phyloP scores from a whole-genome alignment of 2,888 invertebrate species.

The Lasioglossum leucozonium region DNA sequence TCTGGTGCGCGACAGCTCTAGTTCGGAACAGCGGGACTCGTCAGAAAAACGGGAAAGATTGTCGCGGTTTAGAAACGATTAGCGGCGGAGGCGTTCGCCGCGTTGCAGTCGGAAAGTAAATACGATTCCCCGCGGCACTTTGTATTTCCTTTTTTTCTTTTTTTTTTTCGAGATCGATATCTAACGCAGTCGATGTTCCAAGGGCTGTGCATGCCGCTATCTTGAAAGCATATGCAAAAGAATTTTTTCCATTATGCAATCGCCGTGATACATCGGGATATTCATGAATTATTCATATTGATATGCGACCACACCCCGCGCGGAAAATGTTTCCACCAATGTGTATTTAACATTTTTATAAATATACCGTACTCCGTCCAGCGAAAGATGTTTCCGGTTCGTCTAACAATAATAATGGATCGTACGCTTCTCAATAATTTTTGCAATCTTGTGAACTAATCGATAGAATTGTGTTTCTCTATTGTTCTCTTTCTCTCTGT shows the following conservation, averaged over 20 bases:
- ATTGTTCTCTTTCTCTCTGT: no score
- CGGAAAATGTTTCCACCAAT: neutral
- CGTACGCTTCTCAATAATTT: no score
- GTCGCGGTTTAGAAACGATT: neutral
- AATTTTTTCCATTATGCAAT: conserved; percentile 12
- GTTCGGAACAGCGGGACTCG: neutral
- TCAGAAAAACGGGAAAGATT: neutral
- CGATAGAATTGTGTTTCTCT: no score
- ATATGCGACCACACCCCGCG: neutral
- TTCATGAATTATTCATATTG: conserved; percentile 4
- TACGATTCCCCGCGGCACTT: no score
- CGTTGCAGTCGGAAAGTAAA: neutral
- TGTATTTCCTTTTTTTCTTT: neutral
- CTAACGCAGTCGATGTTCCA: neutral
- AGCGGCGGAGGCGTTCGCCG: neutral
- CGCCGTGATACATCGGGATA: neutral
- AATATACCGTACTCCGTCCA: neutral
- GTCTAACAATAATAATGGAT: neutral
- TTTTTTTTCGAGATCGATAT: neutral
- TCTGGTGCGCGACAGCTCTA: neutral
- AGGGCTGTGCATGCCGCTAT: neutral
- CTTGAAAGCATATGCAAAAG: neutral
- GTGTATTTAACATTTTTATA: neutral
- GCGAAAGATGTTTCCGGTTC: neutral
- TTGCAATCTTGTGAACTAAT: no score